Evolutionary conservation across 2,113 vertebrate genomes (phyloP).

Genomic region (Ptilonorhynchus violaceus): DNA sequence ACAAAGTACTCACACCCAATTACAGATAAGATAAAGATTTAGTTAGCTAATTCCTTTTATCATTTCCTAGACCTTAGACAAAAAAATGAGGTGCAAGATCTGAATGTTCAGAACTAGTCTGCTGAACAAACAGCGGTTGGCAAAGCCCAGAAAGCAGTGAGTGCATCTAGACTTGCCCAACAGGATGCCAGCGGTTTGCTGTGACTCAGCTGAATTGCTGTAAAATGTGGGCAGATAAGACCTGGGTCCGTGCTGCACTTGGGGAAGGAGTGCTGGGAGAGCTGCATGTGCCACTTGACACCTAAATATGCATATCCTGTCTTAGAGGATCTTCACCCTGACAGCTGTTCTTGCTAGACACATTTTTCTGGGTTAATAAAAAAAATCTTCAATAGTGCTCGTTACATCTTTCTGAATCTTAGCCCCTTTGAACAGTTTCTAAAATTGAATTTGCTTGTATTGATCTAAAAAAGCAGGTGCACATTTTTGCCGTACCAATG

Average conservation of each 20-base stretch:
- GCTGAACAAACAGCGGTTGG: not conserved
- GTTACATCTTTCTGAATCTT: not conserved
- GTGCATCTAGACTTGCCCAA: not conserved
- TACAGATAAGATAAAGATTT: slow-evolving; percentile 13
- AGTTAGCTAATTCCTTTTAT: slow-evolving; percentile 31
- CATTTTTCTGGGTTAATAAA: not conserved
- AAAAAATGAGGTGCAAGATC: not conserved
- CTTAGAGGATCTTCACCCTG: not conserved
- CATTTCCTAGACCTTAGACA: not conserved
- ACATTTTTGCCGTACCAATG: not conserved
- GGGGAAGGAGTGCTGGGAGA: not conserved
- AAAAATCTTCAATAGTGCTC: not conserved
- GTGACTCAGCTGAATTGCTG: not conserved
- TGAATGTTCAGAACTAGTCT: not conserved
- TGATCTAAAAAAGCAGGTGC: not conserved
- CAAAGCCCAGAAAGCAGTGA: not conserved
- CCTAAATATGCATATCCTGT: not conserved
- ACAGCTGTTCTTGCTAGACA: not conserved
- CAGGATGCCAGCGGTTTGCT: not conserved
- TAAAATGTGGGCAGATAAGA: not conserved
- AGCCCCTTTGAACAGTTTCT: not conserved
- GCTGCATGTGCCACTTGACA: not conserved
- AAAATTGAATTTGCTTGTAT: not conserved
- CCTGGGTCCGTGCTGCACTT: not conserved
- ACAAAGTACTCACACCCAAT: slow-evolving; percentile 11